A percentile compares a stretch with the other conserved stretches of the same genome.
Evolutionary conservation across 2,113 vertebrate species (phyloP).

Genomic region (Tinamus guttatus): DNA sequence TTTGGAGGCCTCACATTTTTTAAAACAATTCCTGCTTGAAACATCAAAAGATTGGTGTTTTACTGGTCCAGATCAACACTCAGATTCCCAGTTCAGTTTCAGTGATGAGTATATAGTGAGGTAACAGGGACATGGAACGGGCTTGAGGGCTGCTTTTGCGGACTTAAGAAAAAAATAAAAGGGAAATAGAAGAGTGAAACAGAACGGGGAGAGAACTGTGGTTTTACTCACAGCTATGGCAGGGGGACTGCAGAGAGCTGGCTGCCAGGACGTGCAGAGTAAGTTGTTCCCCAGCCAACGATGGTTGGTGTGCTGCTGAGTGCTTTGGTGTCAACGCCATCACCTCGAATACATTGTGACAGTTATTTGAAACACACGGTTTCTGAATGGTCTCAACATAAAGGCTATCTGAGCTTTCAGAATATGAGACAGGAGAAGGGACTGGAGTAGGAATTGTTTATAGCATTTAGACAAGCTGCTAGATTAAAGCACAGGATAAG

Average conservation of each 20-base stretch:
- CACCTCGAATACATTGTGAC: accelerated
- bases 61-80: neutral
- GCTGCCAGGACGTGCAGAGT: neutral
- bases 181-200: neutral
- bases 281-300: neutral
- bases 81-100: neutral
- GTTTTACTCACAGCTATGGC: neutral
- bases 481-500: neutral
- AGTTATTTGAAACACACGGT: neutral
- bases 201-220: neutral
- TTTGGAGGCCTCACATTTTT: neutral
- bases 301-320: neutral
- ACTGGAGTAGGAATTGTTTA: neutral
- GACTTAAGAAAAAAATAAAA: neutral
- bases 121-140: accelerated
- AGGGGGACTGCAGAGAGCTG: neutral
- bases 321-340: neutral
- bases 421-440: neutral
- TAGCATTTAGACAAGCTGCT: neutral
- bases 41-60: neutral
- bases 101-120: too few species aligned
- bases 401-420: neutral
- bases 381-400: neutral
- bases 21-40: neutral
- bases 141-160: neutral